Evolutionary conservation across 2,888 invertebrate genomes (phyloP).

Genomic region (Anthrax anthrax): DNA sequence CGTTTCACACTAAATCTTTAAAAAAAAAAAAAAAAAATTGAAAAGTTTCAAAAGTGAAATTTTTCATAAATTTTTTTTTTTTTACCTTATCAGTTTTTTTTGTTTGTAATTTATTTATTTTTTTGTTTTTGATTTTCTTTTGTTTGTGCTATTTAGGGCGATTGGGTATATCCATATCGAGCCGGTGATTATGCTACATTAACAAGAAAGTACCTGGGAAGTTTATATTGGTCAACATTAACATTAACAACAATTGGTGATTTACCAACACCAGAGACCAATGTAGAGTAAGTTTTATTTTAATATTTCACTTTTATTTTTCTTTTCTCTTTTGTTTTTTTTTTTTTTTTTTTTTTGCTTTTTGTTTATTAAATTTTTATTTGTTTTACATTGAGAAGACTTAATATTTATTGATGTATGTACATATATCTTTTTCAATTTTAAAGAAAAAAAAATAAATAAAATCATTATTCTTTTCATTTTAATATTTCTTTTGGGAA

Average conservation of each 20-base stretch:
- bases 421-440: no score
- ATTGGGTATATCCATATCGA: slow-evolving; percentile 80
- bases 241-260: slow-evolving; percentile 94
- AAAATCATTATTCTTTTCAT: no score
- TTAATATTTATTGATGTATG: no score
- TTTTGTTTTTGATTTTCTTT: background rate
- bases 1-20: no score
- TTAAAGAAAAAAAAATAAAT: no score
- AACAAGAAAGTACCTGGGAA: slow-evolving; percentile 84
- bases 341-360: no score
- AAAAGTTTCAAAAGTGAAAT: no score
- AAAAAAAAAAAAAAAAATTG: no score
- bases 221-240: slow-evolving; percentile 91
- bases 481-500: no score
- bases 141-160: slow-evolving; percentile 41
- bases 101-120: no score
- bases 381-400: background rate
- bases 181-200: slow-evolving; percentile 80
- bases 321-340: no score
- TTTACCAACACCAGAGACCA: slow-evolving; percentile 87
- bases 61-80: slow-evolving; percentile 9
- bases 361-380: background rate
- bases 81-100: background rate
- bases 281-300: slow-evolving; percentile 74
- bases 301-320: no score